Evolutionary conservation across 2,888 invertebrate species (phyloP).

Genomic region (Epirrhoe alternata): DNA sequence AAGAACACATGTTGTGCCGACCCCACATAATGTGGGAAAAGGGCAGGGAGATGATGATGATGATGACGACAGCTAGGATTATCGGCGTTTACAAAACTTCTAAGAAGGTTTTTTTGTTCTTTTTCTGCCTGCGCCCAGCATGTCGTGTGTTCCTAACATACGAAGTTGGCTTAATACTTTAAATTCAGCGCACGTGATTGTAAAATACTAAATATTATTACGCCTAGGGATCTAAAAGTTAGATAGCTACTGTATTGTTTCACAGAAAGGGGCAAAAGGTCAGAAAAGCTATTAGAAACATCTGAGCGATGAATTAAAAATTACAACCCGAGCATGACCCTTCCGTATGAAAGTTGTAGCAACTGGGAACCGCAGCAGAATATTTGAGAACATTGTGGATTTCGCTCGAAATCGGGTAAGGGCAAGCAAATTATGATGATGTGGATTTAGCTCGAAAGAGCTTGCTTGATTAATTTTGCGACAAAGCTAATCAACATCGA

Average conservation of each 20-base stretch:
- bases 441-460: neutral
- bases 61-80: too few relatives aligned
- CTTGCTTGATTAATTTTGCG: neutral
- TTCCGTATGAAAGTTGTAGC: constrained; percentile 28
- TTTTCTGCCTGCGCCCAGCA: too few relatives aligned
- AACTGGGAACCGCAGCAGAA: constrained; percentile 13
- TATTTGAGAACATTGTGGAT: constrained; percentile 14
- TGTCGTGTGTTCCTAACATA: too few relatives aligned
- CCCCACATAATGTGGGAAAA: too few relatives aligned
- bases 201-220: neutral
- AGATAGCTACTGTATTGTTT: constrained; percentile 15
- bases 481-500: neutral
- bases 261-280: constrained; percentile 50
- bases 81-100: too few relatives aligned
- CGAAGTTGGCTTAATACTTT: neutral
- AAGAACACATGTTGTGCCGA: too few relatives aligned
- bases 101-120: too few relatives aligned
- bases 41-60: too few relatives aligned
- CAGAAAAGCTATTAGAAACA: constrained; percentile 52
- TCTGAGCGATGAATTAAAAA: constrained; percentile 51
- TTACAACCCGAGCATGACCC: constrained; percentile 16
- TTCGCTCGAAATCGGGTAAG: too few relatives aligned
- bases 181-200: neutral
- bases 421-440: too few relatives aligned
- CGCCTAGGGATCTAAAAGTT: neutral